Base-by-base conservation (phyloP, 2,888 invertebrate genomes). In the Epirrhoe alternata region DNA sequence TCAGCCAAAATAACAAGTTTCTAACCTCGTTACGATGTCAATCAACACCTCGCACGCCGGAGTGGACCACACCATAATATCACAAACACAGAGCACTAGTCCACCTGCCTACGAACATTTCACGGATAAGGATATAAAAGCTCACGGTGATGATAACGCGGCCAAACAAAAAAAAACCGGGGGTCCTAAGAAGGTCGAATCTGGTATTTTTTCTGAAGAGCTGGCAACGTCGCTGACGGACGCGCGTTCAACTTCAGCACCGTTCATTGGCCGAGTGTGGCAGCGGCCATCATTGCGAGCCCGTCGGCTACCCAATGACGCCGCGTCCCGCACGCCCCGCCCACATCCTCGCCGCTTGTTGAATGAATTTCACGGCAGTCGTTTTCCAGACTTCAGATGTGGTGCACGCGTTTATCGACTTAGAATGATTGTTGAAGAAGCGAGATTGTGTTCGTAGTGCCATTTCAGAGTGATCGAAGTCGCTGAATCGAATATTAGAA, bases 181-280 rank as follows among this genome's bases (percentile, higher is more conserved):
- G 92, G 91, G 90, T 90, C 92, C 92, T 86, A 92, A 92, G 92
- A 92, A 92, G 92, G 92, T 92, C 92, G 92, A 92, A 92, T 92
- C 90, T 90, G 90, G 89, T 92, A 86, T 88, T 91, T 92, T 92
- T 91, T 89, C 84, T 85, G 84, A 83, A 86, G 86, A 92, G 89
- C 90, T 92, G 91, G 92, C 92, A 92, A 92, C 92, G 91, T 89
- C 91, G 92, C 92, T 84, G 86, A 87, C 89, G 89, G 87, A 90
- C 92, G 90, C 89, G 92, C 92, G 92, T 92, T 90, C 89, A 80
- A 84, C 86, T 84, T 86, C 87, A 90, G 87, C 84, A 84, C 85
- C 86, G 89, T 90, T 90, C 87, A 93, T 93, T 93, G 93, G 92
- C 88, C 87, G 80, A 92, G 86, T 92, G 92, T 83, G 82, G 77